Base-by-base conservation (phyloP, 1,140 invertebrate species). In the Pseudomyrmex flavicornis region DNA sequence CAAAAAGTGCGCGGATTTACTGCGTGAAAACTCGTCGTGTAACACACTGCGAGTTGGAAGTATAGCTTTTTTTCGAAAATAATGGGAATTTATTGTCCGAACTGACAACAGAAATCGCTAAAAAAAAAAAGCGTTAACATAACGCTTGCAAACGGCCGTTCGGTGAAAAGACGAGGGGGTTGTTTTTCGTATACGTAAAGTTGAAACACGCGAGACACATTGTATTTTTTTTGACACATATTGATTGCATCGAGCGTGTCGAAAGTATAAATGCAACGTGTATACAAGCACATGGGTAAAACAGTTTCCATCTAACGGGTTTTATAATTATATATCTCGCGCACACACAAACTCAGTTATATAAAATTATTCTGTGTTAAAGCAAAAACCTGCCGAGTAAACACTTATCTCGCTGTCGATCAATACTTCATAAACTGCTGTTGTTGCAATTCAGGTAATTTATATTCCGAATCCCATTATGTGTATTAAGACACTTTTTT, bases 41-140 rank as follows among this genome's bases (percentile, higher is more conserved):
- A 69, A 79, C 75, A 35, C 52, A 20, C 35, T 35, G 35, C 52
- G 63, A 69, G 75, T 13, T 79, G 75, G 35, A 50, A 79, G 54
- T 35, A 35, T 35, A 17, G 65, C 17, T 44, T 75, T 20, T 17
- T 65, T 77, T 63, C 22, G 13, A 58, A 52, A 48, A 65, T 83
- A 83, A 83, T 83, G 50, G 52, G n/a, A 63, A 77, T 83, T 83
- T 83, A 77, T 83, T 50, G 61, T 83, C 22, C 26, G 35, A 12
- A 50, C 22, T 77, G 72, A 65, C 73, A 65, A 26, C 20, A 26
- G 62, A 50, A 83, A 83, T 76, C 50, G 35, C 26, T 54, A 15
- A 76, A 76, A 35, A 35, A 56, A 35, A 35, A 56, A 76, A 58
- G 50, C 7, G n/a, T 15, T 22, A 50, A 62, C 10, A 2, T 54